phyloP scores from a whole-genome alignment of 2,113 vertebrate species.

The Hepsetus odoe region DNA sequence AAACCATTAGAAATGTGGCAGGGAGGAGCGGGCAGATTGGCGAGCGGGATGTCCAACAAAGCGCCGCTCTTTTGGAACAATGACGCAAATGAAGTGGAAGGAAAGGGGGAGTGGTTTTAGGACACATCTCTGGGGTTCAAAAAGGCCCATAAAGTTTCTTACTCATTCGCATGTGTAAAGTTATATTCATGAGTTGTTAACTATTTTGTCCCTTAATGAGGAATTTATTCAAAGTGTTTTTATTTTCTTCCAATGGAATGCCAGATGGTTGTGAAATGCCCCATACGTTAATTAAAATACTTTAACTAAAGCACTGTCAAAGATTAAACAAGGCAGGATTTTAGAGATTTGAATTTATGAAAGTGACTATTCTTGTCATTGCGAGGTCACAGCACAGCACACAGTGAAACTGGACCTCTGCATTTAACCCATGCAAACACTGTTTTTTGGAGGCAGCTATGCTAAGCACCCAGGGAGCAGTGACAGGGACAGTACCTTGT shows the following conservation, averaged over 20 bases:
- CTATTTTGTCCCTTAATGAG: constrained; percentile 69
- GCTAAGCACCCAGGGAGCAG: too few species aligned
- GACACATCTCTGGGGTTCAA: constrained; percentile 71
- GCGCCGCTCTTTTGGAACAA: constrained; percentile 58
- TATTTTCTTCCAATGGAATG: constrained; percentile 37
- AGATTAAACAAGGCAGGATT: too few species aligned
- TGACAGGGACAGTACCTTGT: too few species aligned
- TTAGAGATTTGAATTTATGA: too few species aligned
- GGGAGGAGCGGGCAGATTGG: constrained; percentile 79
- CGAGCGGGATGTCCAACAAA: constrained; percentile 69
- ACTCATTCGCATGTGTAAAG: constrained; percentile 68
- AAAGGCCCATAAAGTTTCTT: constrained; percentile 68
- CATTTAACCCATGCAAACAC: too few species aligned
- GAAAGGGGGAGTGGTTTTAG: constrained; percentile 65
- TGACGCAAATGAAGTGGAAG: constrained; percentile 78
- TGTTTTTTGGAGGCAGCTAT: too few species aligned
- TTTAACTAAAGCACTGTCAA: not conserved
- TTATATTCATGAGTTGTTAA: constrained; percentile 81
- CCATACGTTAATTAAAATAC: constrained; percentile 6
- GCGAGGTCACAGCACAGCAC: too few species aligned
- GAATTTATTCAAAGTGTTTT: constrained; percentile 79
- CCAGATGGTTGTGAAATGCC: constrained; percentile 39
- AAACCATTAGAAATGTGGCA: constrained; percentile 84
- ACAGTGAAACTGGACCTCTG: too few species aligned
- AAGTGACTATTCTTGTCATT: too few species aligned